Conservation (phyloP, 2,797 vertebrate genomes). For the Kryptopterus vitreolus region DNA sequence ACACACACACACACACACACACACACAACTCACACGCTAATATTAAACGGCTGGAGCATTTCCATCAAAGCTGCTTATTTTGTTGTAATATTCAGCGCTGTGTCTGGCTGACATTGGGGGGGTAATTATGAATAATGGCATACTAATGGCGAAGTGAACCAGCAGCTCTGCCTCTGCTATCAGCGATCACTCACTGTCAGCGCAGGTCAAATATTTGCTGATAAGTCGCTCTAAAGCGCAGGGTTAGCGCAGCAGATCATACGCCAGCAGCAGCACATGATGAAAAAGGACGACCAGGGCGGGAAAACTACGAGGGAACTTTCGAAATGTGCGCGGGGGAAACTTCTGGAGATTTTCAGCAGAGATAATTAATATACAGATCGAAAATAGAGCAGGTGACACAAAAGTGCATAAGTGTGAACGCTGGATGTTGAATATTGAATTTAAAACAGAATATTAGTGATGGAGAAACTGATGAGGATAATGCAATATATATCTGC, state of each 20-base stretch:
- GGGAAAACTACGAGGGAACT: too few species aligned
- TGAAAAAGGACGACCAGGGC: background rate
- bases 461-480: background rate
- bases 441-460: background rate
- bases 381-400: background rate
- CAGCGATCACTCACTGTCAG: conserved; percentile 81
- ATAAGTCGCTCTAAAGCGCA: conserved; percentile 63
- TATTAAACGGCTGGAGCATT: conserved; percentile 46
- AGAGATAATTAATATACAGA: background rate
- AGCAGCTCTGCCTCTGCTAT: conserved; percentile 61
- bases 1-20: background rate
- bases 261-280: background rate
- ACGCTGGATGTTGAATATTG: background rate
- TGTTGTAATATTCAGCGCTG: conserved; percentile 72
- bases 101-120: conserved; percentile 49
- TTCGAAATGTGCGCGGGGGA: background rate
- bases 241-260: conserved; percentile 75
- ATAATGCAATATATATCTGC: background rate
- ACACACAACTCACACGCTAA: conserved; percentile 17
- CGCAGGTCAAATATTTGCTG: conserved; percentile 80
- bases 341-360: background rate
- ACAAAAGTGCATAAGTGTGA: background rate
- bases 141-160: conserved; percentile 77
- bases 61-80: conserved; percentile 75
- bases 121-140: conserved; percentile 88